Evolutionary conservation across 1,140 invertebrate species (phyloP), one percentile per base, ranked within the genome.

Genomic region (Macrobrachium rosenbergii): DNA sequence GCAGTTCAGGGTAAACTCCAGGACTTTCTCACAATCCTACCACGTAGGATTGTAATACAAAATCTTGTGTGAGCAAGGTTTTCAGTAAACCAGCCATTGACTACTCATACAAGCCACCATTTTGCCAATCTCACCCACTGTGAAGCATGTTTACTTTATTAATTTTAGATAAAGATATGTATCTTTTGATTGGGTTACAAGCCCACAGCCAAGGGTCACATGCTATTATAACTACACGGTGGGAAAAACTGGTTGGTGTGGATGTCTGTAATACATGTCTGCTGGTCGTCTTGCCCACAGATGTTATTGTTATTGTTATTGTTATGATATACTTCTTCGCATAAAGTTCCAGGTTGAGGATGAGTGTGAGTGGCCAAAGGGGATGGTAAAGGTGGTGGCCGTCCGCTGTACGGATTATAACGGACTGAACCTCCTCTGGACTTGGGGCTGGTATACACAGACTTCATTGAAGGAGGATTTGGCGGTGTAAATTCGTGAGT

Each of bases 171-270:
- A 23, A 19, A 11, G 0, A n/a, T 62, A 12, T 16, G 69, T 16
- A 21, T 67, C 58, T 21, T 43, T 10, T 45, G 28, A 16, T 43
- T 63, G 75, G 16, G 62, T 79, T 79, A 88, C 12, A 28, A 43
- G 23, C 60, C 58, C 73, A 62, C 52, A 12, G 52, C 73, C 43
- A 75, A 59, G 73, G 86, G 86, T 88, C 86, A 88, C 86, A 88
- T 88, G 59, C 81, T 83, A 60, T 73, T 83, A 63, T 82, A 83
- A 12, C 80, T 82, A 75, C 86, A 88, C 14, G 86, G 86, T 16
- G 86, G 86, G 72, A 82, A 88, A 69, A 88, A 88, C 86, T 82
- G 86, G 69, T 88, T 88, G 19, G 72, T 60, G 21, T 79, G 86
- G 17, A 69, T 58, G 52, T 88, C 86, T 59, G 86, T 67, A 11